Evolutionary conservation across 2,888 invertebrate species (phyloP), one percentile per base, ranked within the genome.

Genomic region (Eucera pruinosa): DNA sequence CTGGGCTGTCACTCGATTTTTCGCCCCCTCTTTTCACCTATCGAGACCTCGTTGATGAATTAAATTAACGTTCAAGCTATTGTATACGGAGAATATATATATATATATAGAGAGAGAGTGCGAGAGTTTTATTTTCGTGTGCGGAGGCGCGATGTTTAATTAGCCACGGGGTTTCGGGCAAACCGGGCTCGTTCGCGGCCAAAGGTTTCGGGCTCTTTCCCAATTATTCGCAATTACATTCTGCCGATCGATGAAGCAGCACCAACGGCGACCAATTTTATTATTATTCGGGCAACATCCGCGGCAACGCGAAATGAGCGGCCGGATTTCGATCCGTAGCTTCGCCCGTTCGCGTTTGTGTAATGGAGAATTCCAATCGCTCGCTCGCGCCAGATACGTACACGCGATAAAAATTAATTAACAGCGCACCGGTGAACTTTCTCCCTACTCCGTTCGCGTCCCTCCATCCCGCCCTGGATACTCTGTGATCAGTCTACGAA

Each of bases 381-480:
- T 50, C 69, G 43, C 6, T 33, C 60, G 30, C 54, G 55, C n/a
- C n/a, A n/a, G n/a, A 36, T 41, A 71, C 73, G 67, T 61, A 47
- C 33, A 57, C 54, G 70, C 77, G 83, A 84, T 84, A 82, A 84
- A 84, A 84, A 84, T 84, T 84, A 84, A 84, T 84, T 84, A 84
- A 84, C 84, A 73, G 64, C 43, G 61, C 39, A 66, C 33, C 76
- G 73, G 61, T 58, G 75, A 72, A 78, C 74, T 72, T 60, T 23
- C 69, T 58, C 48, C 15, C 6, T 13, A 33, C 45, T 25, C n/a
- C 50, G 18, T 15, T 11, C 11, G 5, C 9, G 13, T 13, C 0
- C 13, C 36, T 18, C 2, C 30, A 15, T 23, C 6, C n/a, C 20
- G 7, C 23, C 1, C 13, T 20, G 41, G 20, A n/a, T 45, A 13